These are phyloP conservation scores for Syrrhaptes paradoxus DNA, from an alignment of 2,113 vertebrate genomes.

Conservation along the genomic window DNA sequence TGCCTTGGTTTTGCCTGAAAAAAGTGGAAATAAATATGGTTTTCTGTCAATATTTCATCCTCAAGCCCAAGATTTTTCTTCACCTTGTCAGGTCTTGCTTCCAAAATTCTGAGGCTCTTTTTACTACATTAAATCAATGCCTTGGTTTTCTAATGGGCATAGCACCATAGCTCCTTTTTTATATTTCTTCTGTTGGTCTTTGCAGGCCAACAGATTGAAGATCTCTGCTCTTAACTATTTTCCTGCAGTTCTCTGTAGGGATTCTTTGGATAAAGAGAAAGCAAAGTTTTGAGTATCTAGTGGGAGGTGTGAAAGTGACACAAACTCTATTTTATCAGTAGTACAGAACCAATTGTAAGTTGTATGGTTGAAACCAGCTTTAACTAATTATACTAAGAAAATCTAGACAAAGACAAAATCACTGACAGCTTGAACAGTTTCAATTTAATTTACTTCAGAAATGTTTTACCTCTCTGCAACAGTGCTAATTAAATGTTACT, in stretches of 20 bases:
- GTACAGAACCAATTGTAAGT: background rate
- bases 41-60: background rate
- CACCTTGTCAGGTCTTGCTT: background rate
- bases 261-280: background rate
- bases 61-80: background rate
- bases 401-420: background rate
- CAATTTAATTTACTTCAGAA: conserved; percentile 16
- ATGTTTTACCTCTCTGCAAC: conserved; percentile 6
- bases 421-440: background rate
- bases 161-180: background rate
- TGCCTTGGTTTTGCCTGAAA: background rate
- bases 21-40: background rate
- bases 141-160: background rate
- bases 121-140: background rate
- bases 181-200: background rate
- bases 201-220: background rate
- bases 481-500: conserved; percentile 20
- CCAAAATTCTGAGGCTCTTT: background rate
- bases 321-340: background rate
- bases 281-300: background rate
- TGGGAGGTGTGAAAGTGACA: background rate
- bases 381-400: background rate
- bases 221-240: background rate
- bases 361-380: background rate
- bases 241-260: background rate